phyloP scores from a whole-genome alignment of 2,888 invertebrate species.

The Callyntrura sp. region DNA sequence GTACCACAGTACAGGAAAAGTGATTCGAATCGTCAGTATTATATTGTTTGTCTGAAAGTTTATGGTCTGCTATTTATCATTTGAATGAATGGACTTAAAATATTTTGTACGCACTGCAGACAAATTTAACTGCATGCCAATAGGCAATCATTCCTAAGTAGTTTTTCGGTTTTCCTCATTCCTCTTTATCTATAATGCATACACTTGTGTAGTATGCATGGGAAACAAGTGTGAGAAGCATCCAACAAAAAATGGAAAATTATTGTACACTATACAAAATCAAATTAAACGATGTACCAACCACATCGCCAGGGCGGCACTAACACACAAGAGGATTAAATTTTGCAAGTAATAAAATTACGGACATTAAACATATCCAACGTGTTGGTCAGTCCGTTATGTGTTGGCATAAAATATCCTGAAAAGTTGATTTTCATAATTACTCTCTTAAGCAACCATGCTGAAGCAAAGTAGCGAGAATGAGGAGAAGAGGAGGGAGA shows the following conservation, averaged over 20 bases:
- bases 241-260: not conserved
- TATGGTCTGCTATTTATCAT: not conserved
- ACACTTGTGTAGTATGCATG: not conserved
- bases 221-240: not conserved
- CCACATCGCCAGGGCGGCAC: not conserved
- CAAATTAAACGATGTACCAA: slow-evolving; percentile 30
- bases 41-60: not conserved
- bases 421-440: slow-evolving; percentile 44
- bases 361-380: slow-evolving; percentile 21
- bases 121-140: not conserved
- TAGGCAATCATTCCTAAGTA: not conserved
- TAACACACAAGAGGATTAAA: slow-evolving; percentile 9
- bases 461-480: not conserved
- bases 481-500: not conserved
- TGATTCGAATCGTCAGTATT: not conserved
- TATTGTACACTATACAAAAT: slow-evolving; percentile 5
- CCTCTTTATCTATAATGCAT: not conserved
- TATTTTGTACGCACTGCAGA: slow-evolving; percentile 30
- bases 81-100: slow-evolving; percentile 19
- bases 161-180: not conserved
- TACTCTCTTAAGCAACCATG: not conserved
- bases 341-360: slow-evolving; percentile 22
- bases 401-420: not conserved
- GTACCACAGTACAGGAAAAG: not conserved
- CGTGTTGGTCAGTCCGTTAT: not conserved